phyloP scores from a whole-genome alignment of 2,113 vertebrate genomes.

The Proterorhinus semilunaris region DNA sequence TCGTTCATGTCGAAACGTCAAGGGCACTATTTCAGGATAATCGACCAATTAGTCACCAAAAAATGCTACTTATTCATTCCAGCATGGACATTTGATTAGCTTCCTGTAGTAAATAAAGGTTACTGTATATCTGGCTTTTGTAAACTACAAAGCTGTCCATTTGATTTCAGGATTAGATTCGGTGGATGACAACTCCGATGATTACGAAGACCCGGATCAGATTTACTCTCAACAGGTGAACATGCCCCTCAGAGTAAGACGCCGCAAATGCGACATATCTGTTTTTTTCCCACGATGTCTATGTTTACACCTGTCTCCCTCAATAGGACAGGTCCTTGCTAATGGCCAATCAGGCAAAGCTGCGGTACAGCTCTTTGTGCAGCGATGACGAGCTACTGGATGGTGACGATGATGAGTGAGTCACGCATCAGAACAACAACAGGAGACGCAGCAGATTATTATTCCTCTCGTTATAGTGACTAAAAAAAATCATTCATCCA shows the following conservation, averaged over 20 bases:
- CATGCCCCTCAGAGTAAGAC: conserved; percentile 57
- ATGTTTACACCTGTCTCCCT: conserved; percentile 28
- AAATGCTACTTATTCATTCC: too few species aligned
- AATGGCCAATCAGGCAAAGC: conserved; percentile 34
- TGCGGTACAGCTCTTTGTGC: conserved; percentile 54
- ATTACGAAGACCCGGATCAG: conserved; percentile 61
- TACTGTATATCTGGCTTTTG: neutral
- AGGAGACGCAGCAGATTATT: neutral
- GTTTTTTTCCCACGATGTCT: conserved; percentile 7
- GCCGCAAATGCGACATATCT: neutral
- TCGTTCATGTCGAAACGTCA: too few species aligned
- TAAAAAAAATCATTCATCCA: too few species aligned
- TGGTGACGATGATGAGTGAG: conserved; percentile 71
- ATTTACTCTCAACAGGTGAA: conserved; percentile 34
- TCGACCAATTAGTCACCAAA: too few species aligned
- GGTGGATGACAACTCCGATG: conserved; percentile 55
- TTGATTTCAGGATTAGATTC: conserved; percentile 40
- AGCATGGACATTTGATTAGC: too few species aligned
- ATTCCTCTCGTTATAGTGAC: neutral
- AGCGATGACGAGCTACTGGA: conserved; percentile 76
- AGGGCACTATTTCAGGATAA: too few species aligned
- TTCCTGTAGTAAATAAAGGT: too few species aligned
- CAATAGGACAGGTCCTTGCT: conserved; percentile 62
- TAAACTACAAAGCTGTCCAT: neutral
- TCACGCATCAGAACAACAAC: conserved; percentile 20